Base-by-base conservation (phyloP, 2,888 invertebrate species). In the Noctua comes region DNA sequence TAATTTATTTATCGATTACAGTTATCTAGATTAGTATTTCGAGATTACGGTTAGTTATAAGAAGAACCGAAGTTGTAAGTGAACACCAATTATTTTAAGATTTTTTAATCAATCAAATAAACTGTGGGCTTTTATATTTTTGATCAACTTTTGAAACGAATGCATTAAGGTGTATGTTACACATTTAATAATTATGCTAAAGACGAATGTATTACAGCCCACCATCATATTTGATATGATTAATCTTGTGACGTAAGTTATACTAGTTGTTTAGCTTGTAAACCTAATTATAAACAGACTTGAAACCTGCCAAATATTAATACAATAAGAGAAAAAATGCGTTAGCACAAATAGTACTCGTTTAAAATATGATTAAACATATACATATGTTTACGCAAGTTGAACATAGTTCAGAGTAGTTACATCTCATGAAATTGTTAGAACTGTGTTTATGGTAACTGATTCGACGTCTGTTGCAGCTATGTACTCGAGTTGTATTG, bases 251-350 rank as follows among this genome's bases (percentile, higher is more conserved):
- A 82, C 77, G 84, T 84, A 76, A 79, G 76, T 77, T 84, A 70
- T 76, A 73, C n/a, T 85, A 87, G 79, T 80, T 77, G 76, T 74
- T 84, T 88, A 88, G 77, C 48, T 74, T 84, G 72, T 88, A 89
- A 86, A 80, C 76, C 59, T 88, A 80, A 83, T 86, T 88, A 78
- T 88, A 87, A 89, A 84, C 89, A 91, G 92, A 93, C 92, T 93
- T 93, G 91, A 92, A 91, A 93, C 93, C 95, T 95, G 95, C 95
- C 95, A 95, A 95, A 95, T 95, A 94, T 93, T 93, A 92, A 90
- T 92, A 92, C 91, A 91, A 90, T 94, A 93, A 93, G 92, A 90
- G 82, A 88, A 87, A 85, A 82, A 87, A 84, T 82, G 88, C 87
- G 87, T 85, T 85, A 90, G 90, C 92, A 92, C 91, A 91, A 91